Evolutionary conservation across 1,140 invertebrate species (phyloP), one percentile per base, ranked within the genome.

Genomic region (Doryteuthis pealeii): DNA sequence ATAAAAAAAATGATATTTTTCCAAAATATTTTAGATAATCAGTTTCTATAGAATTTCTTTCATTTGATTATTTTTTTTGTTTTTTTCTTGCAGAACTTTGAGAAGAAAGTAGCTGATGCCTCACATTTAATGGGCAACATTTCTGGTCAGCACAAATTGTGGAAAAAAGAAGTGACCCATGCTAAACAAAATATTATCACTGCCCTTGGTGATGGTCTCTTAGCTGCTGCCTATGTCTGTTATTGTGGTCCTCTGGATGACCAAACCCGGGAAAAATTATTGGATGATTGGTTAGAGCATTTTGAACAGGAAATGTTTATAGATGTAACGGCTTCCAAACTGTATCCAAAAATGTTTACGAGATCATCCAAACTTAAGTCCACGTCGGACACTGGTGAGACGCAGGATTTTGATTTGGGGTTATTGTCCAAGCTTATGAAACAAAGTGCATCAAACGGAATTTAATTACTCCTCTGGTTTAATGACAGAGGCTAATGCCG

Each of bases 121-220:
- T 83, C 81, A 15, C 83, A 85, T 54, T 71, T 87, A 70, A 86
- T 87, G 82, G 81, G 84, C 33, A 85, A 87, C 73, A 87, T 87
- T 82, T 84, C 82, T 12, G 80, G 83, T 78, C 85, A 86, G 74
- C 82, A 85, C 75, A 84, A 79, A 70, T 72, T 84, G 73, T 87
- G 85, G 87, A 82, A 83, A 30, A 82, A 81, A 32, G 84, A 85
- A 72, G 79, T 85, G 26, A 79, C 80, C 58, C 82, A 81, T 65
- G 80, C 84, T 14, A 81, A 79, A 67, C 79, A 76, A 28, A 81
- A 85, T 31, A 81, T 84, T 1, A 72, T 80, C 22, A 83, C 80
- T 18, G 80, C 83, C 8, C 82, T 83, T 31, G 83, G 82, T 14
- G 85, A 86, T 78, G 85, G 84, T 18, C 73, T 85, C 0, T 78